Evolutionary conservation across 2,797 vertebrate species (phyloP).

Genomic region (Sebastes cheni): DNA sequence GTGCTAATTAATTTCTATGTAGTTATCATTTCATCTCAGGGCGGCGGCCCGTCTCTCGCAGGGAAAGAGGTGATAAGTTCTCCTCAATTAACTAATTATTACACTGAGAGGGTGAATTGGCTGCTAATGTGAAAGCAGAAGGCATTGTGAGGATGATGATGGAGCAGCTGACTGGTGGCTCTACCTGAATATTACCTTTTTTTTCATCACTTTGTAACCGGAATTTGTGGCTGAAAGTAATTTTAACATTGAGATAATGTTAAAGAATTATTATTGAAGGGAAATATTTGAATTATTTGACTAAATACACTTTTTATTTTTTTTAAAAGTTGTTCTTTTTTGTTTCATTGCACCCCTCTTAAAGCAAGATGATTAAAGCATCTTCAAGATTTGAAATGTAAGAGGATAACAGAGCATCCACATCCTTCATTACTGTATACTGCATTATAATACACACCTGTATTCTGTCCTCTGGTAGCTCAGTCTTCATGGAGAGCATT

Average conservation of each 20-base stretch:
- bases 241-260: not conserved
- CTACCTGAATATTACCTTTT: not conserved
- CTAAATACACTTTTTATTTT: not conserved
- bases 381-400: not conserved
- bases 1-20: constrained; percentile 93
- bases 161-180: constrained; percentile 1
- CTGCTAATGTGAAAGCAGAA: constrained; percentile 83
- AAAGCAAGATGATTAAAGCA: not conserved
- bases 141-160: constrained; percentile 30
- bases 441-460: constrained; percentile 85
- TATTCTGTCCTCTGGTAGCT: constrained; percentile 98
- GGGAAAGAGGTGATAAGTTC: constrained; percentile 75
- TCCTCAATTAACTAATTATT: constrained; percentile 98
- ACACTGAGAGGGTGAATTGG: constrained; percentile 87
- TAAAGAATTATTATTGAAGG: not conserved
- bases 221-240: not conserved
- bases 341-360: not conserved
- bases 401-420: not conserved
- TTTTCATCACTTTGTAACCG: not conserved
- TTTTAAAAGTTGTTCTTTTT: not conserved
- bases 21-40: constrained; percentile 83
- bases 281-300: not conserved
- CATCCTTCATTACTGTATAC: too few species aligned
- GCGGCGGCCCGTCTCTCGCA: constrained; percentile 64
- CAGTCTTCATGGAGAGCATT: constrained; percentile 98